Evolutionary conservation across 2,113 vertebrate genomes (phyloP), one percentile per base, ranked within the genome.

Genomic region (Stegostoma tigrinum): DNA sequence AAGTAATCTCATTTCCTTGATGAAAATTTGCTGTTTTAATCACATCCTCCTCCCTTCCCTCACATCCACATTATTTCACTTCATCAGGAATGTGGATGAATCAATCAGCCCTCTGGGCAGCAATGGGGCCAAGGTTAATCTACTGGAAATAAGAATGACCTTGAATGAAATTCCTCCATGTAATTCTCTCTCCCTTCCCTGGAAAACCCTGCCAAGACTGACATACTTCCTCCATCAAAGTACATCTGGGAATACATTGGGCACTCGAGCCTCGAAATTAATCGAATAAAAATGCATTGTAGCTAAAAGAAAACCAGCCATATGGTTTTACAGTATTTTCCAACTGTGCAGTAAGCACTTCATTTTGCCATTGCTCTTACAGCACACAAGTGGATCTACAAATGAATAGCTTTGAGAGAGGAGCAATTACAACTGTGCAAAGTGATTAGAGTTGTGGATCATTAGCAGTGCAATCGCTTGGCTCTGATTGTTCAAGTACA

Each of bases 401-500:
- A 48, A 95, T 52, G 68, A 95, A 95, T 72, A 17, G 68, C 94
- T 95, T 68, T 48, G 68, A 72, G 68, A 52, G 94, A 95, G 8
- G 15, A 17, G 14, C 66, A 95, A 95, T 95, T 95, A 95, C 94
- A 95, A 95, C 68, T 30, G 67, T 95, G 45, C 68, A 70, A 45
- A 95, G 45, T 95, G 94, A 95, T 95, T 95, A 95, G 94, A 75
- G 94, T 34, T 95, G 94, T 12, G 30, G 68, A 72, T 72, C 68
- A 95, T 75, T 95, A 95, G 23, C 24, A 95, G 94, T 70, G 94
- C 68, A 72, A 72, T 95, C 94, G 45, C 94, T 48, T 7, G 68
- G 67, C 67, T 95, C 94, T 95, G 94, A 95, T 95, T 95, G 70
- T 68, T 72, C 67, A 95, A 95, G 94, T 95, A 45, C 68, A 66